Percentiles rank a stretch among this genome's conserved stretches.
These are phyloP conservation scores for Origma solitaria DNA, from an alignment of 2,113 vertebrate species.

Conservation along the genomic window DNA sequence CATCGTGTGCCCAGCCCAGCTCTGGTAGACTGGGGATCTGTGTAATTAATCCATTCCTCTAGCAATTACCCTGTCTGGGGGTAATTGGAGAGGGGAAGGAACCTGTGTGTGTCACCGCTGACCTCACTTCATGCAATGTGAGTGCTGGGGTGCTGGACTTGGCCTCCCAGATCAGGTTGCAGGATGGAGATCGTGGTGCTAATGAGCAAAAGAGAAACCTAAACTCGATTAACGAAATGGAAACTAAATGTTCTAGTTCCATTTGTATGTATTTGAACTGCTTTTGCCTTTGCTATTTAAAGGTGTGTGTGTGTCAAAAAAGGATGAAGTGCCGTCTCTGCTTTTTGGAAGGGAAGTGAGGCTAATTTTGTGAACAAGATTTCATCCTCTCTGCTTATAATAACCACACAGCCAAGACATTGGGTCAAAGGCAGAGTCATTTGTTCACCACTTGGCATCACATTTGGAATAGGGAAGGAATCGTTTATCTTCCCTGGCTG, in stretches of 20 bases:
- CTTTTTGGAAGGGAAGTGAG: not conserved
- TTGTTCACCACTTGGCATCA: not conserved
- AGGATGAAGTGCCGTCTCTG: not conserved
- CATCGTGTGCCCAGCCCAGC: not conserved
- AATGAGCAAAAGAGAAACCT: not conserved
- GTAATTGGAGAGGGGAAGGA: not conserved
- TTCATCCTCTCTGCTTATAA: not conserved
- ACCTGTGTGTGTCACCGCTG: not conserved
- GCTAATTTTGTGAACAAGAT: not conserved
- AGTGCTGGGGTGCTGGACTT: not conserved
- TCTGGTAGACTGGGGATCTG: accelerated
- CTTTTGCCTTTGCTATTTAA: not conserved
- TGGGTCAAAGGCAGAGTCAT: not conserved
- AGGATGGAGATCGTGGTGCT: not conserved
- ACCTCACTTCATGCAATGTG: accelerated
- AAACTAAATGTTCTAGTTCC: not conserved
- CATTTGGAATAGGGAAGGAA: not conserved
- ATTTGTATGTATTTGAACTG: not conserved
- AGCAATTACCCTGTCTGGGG: not conserved
- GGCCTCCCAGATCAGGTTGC: not conserved
- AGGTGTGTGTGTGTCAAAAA: not conserved
- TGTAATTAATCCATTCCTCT: not conserved
- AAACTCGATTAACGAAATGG: not conserved
- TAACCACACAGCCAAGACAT: not conserved
- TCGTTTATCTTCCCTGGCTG: not conserved